Percentiles rank a stretch among this genome's conserved stretches.
These are phyloP conservation scores for Ptilorrhoa leucosticta DNA, from an alignment of 2,113 vertebrate genomes.

Conservation along the genomic window DNA sequence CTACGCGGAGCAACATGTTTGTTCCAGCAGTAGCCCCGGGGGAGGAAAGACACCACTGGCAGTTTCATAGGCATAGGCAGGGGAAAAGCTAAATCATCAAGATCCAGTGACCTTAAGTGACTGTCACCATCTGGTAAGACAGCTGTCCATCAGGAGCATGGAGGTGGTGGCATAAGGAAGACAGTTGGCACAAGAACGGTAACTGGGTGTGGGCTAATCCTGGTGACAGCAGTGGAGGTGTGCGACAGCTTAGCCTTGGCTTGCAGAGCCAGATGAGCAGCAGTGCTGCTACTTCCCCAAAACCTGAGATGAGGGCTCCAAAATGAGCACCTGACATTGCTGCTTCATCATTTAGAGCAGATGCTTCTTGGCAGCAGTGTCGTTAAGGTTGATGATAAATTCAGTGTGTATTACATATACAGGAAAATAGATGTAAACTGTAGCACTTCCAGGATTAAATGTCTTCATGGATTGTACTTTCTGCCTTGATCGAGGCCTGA, in stretches of 20 bases:
- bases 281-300: neutral
- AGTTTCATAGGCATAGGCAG: neutral
- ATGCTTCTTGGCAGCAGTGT: neutral
- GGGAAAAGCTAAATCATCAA: neutral
- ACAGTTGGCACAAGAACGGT: neutral
- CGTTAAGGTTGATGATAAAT: neutral
- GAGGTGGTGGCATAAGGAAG: neutral
- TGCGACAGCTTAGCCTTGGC: rapidly evolving
- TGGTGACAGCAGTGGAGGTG: neutral
- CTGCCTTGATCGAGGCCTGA: neutral
- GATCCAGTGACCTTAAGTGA: neutral
- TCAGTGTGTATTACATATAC: neutral
- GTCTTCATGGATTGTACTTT: neutral
- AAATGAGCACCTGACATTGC: neutral
- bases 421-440: neutral
- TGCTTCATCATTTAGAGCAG: neutral
- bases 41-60: neutral
- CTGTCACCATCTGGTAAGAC: neutral
- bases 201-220: neutral
- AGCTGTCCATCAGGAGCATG: neutral
- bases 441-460: neutral
- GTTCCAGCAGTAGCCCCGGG: neutral
- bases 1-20: rapidly evolving
- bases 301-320: neutral
- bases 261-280: neutral